Percentiles rank a stretch among this genome's conserved stretches.
Evolutionary conservation across 2,888 invertebrate species (phyloP).

Genomic region (Tethea ocularis): DNA sequence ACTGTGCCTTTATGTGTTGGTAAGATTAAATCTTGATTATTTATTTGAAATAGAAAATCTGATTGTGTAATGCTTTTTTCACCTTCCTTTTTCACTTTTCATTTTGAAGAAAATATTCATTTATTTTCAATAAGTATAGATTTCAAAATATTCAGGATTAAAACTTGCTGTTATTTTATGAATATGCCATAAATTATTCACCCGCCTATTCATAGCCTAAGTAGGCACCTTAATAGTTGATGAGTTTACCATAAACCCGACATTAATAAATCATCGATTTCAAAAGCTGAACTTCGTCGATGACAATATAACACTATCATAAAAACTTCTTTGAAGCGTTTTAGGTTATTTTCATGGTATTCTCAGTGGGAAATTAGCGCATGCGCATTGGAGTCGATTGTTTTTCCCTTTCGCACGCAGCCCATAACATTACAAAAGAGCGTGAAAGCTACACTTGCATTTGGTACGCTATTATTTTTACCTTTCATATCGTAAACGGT

Average conservation of each 20-base stretch:
- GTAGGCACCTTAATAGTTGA: conserved; percentile 30
- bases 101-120: too few relatives aligned
- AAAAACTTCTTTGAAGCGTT: conserved; percentile 60
- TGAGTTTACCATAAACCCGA: conserved; percentile 40
- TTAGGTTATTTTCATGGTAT: conserved; percentile 47
- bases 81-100: too few relatives aligned
- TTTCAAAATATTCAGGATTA: background rate
- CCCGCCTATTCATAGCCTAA: conserved; percentile 15
- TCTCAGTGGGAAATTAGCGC: conserved; percentile 53
- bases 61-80: background rate
- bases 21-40: conserved; percentile 64
- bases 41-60: conserved; percentile 6
- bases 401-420: conserved; percentile 46
- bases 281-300: conserved; percentile 55
- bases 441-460: conserved; percentile 50
- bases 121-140: too few relatives aligned
- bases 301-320: conserved; percentile 55
- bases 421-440: conserved; percentile 39
- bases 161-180: background rate
- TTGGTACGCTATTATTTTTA: conserved; percentile 54
- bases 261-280: conserved; percentile 47
- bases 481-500: conserved; percentile 23
- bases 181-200: background rate
- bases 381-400: conserved; percentile 53
- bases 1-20: conserved; percentile 85